Base-by-base conservation (phyloP, 2,888 invertebrate genomes). In the Caenorhabditis afra region DNA sequence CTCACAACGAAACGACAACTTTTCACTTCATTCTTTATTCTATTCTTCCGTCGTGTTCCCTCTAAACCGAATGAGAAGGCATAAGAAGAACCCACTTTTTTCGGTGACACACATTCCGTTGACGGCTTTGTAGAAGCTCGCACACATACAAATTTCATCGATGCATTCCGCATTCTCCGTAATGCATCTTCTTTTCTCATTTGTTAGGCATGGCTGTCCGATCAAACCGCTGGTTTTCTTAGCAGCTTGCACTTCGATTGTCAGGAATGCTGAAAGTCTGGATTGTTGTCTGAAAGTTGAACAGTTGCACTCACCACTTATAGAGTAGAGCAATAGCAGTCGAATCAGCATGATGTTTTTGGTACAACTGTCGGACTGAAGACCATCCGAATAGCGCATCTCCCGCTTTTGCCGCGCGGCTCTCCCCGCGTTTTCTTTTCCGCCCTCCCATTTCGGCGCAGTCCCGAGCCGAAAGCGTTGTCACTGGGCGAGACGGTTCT, bases 91-190 rank as follows among this genome's bases (percentile, higher is more conserved):
- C 79, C 45, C 49, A 81, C 81, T 79, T 68, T 83, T 71, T 20
- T 81, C 77, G n/a, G 81, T 75, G 11, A 83, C 70, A 73, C 85
- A 85, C 20, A 49, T 53, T 44, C 83, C 85, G 45, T 85, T 81
- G 52, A 78, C 66, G 41, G 58, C 80, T 65, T 79, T 73, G 57
- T 81, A 83, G 68, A 85, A 85, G 55, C 83, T 79, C n/a, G 83
- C 65, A 62, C 87, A 88, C 62, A 83, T 79, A 76, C 87, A 87
- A 35, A 83, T 81, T 58, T 83, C 85, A 64, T 85, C 84, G 22
- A 85, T 74, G 65, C 88, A 88, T 52, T 82, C 73, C 16, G 88
- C 83, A 58, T 85, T 83, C 22, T 64, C 68, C 39, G 81, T 78
- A 49, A 66, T 61, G 66, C 87, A 87, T 39, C 82, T 68, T 35